phyloP scores from a whole-genome alignment of 2,113 vertebrate genomes.

The Epinephelus cyanopodus region DNA sequence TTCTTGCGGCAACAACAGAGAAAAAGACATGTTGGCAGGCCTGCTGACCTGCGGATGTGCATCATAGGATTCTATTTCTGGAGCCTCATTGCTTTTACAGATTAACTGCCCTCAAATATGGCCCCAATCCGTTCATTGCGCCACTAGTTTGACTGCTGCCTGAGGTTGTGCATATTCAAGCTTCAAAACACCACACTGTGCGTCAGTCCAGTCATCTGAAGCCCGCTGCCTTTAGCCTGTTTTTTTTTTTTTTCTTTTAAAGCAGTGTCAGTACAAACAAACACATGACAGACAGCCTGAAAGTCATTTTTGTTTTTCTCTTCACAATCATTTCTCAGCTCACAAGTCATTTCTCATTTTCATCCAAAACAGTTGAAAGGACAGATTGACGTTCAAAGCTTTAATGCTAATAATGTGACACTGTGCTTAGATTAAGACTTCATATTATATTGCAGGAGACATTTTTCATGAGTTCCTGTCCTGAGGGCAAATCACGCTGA shows the following conservation, averaged over 20 bases:
- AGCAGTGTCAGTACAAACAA: constrained; percentile 12
- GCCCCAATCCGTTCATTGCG: constrained; percentile 63
- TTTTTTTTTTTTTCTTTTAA: constrained; percentile 23
- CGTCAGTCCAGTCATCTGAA: constrained; percentile 40
- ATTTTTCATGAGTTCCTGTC: constrained; percentile 34
- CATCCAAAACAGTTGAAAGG: constrained; percentile 5
- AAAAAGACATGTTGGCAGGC: constrained; percentile 41
- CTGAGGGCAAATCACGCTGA: constrained; percentile 38
- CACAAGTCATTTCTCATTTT: constrained; percentile 14
- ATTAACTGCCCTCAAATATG: constrained; percentile 74
- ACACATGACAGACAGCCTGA: constrained; percentile 10
- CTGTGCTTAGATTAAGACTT: constrained; percentile 30
- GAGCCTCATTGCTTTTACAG: constrained; percentile 72
- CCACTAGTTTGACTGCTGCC: constrained; percentile 63
- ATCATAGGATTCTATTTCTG: constrained; percentile 72
- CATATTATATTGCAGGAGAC: constrained; percentile 36
- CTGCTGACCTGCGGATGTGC: constrained; percentile 57
- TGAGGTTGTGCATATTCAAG: constrained; percentile 52
- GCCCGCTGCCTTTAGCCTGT: constrained; percentile 4
- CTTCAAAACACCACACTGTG: constrained; percentile 36
- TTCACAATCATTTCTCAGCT: neutral
- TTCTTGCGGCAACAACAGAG: constrained; percentile 52
- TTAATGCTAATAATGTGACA: neutral
- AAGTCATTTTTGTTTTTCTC: constrained; percentile 9
- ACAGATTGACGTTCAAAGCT: constrained; percentile 13